These are phyloP conservation scores for Enchytraeus crypticus DNA, from an alignment of 2,888 invertebrate species.

Conservation along the genomic window DNA sequence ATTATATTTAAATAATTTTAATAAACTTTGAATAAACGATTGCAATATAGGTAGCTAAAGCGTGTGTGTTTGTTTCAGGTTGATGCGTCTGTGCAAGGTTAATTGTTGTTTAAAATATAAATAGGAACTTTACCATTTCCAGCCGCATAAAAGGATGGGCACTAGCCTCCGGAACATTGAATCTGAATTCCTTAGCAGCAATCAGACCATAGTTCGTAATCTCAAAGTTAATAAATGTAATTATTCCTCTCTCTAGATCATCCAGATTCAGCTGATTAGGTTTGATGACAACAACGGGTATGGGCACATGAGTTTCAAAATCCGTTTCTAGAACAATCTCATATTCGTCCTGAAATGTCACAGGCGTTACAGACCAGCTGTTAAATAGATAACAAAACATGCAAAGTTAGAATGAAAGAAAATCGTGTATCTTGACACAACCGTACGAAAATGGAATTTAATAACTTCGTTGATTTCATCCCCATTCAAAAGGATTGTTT, in stretches of 20 bases:
- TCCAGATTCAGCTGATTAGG: constrained; percentile 16
- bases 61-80: no score
- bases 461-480: no score
- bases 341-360: constrained; percentile 30
- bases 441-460: no score
- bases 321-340: constrained; percentile 31
- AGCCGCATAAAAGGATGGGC: constrained; percentile 29
- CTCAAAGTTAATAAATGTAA: constrained; percentile 12
- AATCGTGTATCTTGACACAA: no score
- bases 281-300: constrained; percentile 31
- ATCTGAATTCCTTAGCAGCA: constrained; percentile 27
- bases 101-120: no score
- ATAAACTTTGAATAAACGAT: no score
- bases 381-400: background rate
- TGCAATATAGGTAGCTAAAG: no score
- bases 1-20: no score
- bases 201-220: constrained; percentile 34
- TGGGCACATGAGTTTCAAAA: constrained; percentile 32
- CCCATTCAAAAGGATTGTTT: no score
- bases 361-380: constrained; percentile 30
- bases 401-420: no score
- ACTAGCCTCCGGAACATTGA: constrained; percentile 21
- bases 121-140: constrained; percentile 24
- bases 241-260: constrained; percentile 11
- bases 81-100: no score